phyloP scores from a whole-genome alignment of 2,113 vertebrate genomes.

The Rousettus leschenaultii region DNA sequence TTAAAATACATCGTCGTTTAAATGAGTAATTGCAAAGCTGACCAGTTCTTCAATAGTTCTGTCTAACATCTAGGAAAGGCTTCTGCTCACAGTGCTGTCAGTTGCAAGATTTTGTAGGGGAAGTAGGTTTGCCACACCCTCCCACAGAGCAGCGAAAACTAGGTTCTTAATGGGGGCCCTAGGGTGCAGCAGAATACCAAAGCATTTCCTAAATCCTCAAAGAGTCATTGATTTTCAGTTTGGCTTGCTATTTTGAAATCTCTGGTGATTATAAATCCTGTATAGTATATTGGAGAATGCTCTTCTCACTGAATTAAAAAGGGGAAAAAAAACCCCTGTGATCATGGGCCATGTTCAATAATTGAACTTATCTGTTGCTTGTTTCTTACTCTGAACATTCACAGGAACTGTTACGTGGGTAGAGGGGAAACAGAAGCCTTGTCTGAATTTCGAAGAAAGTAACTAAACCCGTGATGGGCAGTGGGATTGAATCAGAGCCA shows the following conservation, averaged over 20 bases:
- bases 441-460: neutral
- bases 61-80: neutral
- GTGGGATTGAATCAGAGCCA: neutral
- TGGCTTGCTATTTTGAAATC: neutral
- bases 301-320: constrained; percentile 7
- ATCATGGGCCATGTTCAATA: neutral
- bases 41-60: neutral
- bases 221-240: constrained; percentile 6
- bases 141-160: neutral
- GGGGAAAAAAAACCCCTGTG: neutral
- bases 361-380: neutral
- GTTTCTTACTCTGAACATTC: neutral
- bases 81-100: neutral
- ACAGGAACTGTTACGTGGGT: neutral
- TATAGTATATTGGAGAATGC: neutral
- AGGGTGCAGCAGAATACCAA: neutral
- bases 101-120: neutral
- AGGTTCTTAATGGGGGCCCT: neutral
- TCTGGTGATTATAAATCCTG: neutral
- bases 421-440: neutral
- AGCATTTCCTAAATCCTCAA: neutral
- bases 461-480: neutral
- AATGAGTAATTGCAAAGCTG: neutral
- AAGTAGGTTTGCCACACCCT: neutral
- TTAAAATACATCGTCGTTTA: neutral